Conservation (phyloP, 2,797 vertebrate genomes). For the Hippoglossus hippoglossus region DNA sequence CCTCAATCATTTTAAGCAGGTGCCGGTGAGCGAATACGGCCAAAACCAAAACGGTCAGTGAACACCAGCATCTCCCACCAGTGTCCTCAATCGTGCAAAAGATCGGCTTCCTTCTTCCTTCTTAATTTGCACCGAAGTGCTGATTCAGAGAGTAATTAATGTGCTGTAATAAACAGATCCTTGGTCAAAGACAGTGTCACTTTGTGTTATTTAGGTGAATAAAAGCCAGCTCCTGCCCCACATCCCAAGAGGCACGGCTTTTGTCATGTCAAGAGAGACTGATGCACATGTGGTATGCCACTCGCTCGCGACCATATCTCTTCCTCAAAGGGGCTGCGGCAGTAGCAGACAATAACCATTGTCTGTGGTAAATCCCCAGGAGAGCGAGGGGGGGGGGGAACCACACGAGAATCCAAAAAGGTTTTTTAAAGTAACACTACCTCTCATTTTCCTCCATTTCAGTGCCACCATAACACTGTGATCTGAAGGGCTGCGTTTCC, state of each 20-base stretch:
- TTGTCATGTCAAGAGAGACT: slow-evolving; percentile 50
- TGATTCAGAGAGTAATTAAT: slow-evolving; percentile 54
- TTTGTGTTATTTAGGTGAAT: slow-evolving; percentile 70
- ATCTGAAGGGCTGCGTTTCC: slow-evolving; percentile 11
- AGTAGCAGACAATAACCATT: slow-evolving; percentile 80
- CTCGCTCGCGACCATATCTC: slow-evolving; percentile 55
- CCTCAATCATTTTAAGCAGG: slow-evolving; percentile 74
- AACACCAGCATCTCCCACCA: slow-evolving; percentile 48
- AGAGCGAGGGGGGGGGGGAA: slow-evolving; percentile 20
- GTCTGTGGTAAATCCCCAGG: slow-evolving; percentile 76
- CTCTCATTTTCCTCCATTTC: slow-evolving; percentile 52
- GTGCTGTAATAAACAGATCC: slow-evolving; percentile 53
- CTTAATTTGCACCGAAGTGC: slow-evolving; percentile 46
- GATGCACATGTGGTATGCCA: slow-evolving; percentile 59
- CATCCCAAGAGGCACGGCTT: slow-evolving; percentile 50
- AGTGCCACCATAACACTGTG: slow-evolving; percentile 5
- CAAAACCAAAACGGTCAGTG: slow-evolving; percentile 9
- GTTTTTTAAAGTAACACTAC: slow-evolving; percentile 59
- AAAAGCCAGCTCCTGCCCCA: slow-evolving; percentile 43
- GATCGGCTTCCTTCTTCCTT: slow-evolving; percentile 52
- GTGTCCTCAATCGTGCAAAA: slow-evolving; percentile 18
- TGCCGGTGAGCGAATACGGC: slow-evolving; percentile 24
- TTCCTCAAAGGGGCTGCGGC: slow-evolving; percentile 68
- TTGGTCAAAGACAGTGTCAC: slow-evolving; percentile 66
- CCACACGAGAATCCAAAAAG: slow-evolving; percentile 55